Conservation (phyloP, 2,888 invertebrate genomes). For the Cybosia mesomella region DNA sequence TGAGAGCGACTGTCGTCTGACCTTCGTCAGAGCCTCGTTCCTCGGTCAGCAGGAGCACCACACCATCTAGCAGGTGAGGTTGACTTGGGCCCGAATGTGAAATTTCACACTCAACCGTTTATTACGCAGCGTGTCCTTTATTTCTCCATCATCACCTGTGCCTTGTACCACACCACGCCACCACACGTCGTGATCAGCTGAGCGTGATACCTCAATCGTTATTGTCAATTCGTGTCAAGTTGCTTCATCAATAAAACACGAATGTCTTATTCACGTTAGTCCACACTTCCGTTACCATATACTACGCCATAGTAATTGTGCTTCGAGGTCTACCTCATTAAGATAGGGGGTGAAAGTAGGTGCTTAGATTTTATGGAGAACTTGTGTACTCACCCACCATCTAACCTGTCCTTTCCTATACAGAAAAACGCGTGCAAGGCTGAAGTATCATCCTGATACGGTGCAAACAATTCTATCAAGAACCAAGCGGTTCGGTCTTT, state of each 20-base stretch:
- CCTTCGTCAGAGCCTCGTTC: too few species aligned
- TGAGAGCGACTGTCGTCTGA: too few species aligned
- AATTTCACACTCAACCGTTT: too few species aligned
- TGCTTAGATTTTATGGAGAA: not conserved
- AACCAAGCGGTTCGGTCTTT: too few species aligned
- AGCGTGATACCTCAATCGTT: slow-evolving; percentile 50
- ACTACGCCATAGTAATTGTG: not conserved
- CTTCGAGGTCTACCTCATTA: slow-evolving; percentile 13
- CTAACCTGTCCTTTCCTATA: too few species aligned
- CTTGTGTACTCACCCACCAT: too few species aligned
- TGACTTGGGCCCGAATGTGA: too few species aligned
- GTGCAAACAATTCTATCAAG: too few species aligned
- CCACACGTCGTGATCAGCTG: slow-evolving; percentile 34
- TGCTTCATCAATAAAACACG: slow-evolving; percentile 31
- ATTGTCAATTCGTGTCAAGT: slow-evolving; percentile 51
- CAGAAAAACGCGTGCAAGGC: too few species aligned
- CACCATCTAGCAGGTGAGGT: too few species aligned
- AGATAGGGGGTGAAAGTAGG: slow-evolving; percentile 19
- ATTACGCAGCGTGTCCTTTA: not conserved
- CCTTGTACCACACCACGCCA: slow-evolving; percentile 6
- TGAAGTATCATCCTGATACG: not conserved
- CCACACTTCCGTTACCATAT: slow-evolving; percentile 35
- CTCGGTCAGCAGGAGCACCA: too few species aligned
- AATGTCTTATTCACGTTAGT: slow-evolving; percentile 17
- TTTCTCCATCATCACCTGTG: not conserved